phyloP scores from a whole-genome alignment of 2,797 vertebrate genomes.

The Anolis apletophallus region DNA sequence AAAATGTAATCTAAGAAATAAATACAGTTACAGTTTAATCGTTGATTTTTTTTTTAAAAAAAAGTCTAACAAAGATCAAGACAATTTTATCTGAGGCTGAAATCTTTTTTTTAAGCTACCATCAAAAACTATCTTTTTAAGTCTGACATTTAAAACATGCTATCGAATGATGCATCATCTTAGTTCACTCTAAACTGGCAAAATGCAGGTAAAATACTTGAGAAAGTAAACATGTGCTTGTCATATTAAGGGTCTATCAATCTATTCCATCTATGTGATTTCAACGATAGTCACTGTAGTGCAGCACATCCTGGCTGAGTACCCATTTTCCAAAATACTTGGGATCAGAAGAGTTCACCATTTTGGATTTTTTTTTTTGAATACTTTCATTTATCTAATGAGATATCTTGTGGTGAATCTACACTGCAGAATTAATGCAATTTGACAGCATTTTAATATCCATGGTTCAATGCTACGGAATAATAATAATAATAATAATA shows the following conservation, averaged over 20 bases:
- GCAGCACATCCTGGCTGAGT: background rate
- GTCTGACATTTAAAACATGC: background rate
- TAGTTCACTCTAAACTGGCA: background rate
- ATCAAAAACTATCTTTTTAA: background rate
- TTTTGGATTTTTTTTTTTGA: too few relatives aligned
- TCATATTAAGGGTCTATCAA: background rate
- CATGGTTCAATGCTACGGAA: too few relatives aligned
- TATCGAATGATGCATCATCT: background rate
- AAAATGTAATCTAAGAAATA: background rate
- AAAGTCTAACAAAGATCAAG: background rate
- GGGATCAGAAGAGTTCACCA: too few relatives aligned
- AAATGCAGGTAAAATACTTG: background rate
- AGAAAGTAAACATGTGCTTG: background rate
- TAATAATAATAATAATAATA: too few relatives aligned
- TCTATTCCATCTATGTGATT: background rate
- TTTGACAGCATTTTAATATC: too few relatives aligned
- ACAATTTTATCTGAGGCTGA: background rate
- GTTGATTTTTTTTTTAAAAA: background rate
- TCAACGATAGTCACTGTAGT: background rate
- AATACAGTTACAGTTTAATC: background rate
- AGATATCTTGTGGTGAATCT: too few relatives aligned
- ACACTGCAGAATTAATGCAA: too few relatives aligned
- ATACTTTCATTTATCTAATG: too few relatives aligned
- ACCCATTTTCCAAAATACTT: too few relatives aligned
- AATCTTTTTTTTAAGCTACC: background rate